Percentiles rank a stretch among this genome's conserved stretches.
Conservation (phyloP, 2,888 invertebrate species). For the Cerastoderma edule region DNA sequence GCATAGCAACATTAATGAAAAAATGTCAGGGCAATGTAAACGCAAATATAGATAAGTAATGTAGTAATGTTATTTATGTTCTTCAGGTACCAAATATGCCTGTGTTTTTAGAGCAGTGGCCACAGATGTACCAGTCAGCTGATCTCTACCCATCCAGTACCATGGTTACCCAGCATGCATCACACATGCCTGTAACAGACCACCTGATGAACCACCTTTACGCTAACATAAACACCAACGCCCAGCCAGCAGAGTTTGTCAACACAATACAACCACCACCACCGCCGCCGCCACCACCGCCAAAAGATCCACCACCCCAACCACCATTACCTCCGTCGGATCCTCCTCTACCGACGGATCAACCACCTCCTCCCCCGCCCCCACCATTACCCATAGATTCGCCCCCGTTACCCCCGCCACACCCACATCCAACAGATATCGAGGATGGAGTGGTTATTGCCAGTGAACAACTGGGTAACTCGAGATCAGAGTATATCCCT, state of each 20-base stretch:
- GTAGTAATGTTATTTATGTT: background rate
- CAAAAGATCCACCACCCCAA: conserved; percentile 52
- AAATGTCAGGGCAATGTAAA: no score
- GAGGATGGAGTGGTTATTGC: no score
- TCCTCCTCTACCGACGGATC: conserved; percentile 36
- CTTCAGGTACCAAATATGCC: conserved; percentile 18
- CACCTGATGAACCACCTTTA: background rate
- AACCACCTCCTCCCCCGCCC: conserved; percentile 49
- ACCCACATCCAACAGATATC: no score
- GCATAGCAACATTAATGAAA: no score
- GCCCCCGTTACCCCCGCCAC: background rate
- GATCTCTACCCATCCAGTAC: background rate
- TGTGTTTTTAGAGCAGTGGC: background rate
- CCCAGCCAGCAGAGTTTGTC: background rate
- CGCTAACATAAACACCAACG: conserved; percentile 12
- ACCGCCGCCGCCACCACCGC: conserved; percentile 65
- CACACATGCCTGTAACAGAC: conserved; percentile 4
- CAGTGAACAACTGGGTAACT: no score
- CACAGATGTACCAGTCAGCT: conserved; percentile 14
- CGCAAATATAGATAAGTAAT: no score
- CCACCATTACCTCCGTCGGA: conserved; percentile 64
- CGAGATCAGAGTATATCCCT: no score
- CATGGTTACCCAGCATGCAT: no score
- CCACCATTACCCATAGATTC: conserved; percentile 44
- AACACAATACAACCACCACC: conserved; percentile 43